These are phyloP conservation scores for Fundulus diaphanus DNA, from an alignment of 2,797 vertebrate genomes.

Conservation along the genomic window DNA sequence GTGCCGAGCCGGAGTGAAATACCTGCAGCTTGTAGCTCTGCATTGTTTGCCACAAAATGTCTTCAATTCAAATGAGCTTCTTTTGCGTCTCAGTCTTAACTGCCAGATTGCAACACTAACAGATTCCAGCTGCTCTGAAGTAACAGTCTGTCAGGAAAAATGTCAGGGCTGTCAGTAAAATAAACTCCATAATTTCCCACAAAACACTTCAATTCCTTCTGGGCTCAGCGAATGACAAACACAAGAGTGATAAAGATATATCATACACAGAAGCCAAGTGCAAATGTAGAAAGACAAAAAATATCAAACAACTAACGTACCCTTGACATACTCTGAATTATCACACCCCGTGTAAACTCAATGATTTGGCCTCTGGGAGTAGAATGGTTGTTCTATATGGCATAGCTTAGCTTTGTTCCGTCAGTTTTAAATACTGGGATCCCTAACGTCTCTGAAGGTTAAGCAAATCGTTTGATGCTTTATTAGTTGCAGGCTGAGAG, in stretches of 20 bases:
- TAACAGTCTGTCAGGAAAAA: conserved; percentile 12
- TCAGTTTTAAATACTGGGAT: background rate
- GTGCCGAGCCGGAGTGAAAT: conserved; percentile 4
- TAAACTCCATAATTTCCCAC: conserved; percentile 10
- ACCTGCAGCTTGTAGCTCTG: conserved; percentile 25
- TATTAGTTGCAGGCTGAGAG: background rate
- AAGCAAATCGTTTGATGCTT: background rate
- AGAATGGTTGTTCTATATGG: background rate
- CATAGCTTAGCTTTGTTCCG: background rate
- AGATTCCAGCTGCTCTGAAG: conserved; percentile 7
- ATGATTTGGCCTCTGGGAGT: background rate
- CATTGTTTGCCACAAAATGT: conserved; percentile 11
- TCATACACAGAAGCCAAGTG: background rate
- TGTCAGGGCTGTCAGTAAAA: conserved; percentile 21
- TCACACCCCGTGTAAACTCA: background rate
- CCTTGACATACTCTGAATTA: background rate
- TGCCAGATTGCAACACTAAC: conserved; percentile 12
- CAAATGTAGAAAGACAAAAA: background rate
- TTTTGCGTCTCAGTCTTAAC: conserved; percentile 7
- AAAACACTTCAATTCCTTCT: background rate
- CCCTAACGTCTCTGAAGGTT: background rate
- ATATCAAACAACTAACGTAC: background rate
- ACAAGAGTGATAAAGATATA: background rate
- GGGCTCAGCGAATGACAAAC: conserved; percentile 12
- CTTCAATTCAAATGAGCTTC: conserved; percentile 31